Percentiles rank a stretch among this genome's conserved stretches.
phyloP scores from a whole-genome alignment of 2,888 invertebrate genomes.

The Trichopoda pennipes region DNA sequence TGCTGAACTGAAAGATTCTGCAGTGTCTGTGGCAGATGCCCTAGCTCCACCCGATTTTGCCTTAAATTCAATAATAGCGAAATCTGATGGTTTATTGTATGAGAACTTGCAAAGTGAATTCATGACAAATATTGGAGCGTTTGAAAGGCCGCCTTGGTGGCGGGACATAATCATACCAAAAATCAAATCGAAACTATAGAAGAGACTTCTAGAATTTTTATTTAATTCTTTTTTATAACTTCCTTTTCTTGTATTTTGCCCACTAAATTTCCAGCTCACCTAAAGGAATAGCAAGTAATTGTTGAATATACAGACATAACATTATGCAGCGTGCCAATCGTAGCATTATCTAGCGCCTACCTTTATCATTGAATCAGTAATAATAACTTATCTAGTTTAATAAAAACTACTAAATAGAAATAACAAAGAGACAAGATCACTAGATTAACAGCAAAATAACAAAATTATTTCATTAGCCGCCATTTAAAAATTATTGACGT shows the following conservation, averaged over 20 bases:
- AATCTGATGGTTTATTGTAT: slow-evolving; percentile 87
- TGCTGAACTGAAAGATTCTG: slow-evolving; percentile 86
- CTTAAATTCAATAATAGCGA: slow-evolving; percentile 92
- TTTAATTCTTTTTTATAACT: not conserved
- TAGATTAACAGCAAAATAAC: too few relatives aligned
- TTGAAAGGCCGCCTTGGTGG: slow-evolving; percentile 90
- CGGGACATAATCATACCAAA: slow-evolving; percentile 82
- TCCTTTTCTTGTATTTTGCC: not conserved
- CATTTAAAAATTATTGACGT: too few relatives aligned
- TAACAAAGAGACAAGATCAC: too few relatives aligned
- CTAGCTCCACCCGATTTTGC: slow-evolving; percentile 95
- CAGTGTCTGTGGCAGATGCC: slow-evolving; percentile 90
- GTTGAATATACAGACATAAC: too few relatives aligned
- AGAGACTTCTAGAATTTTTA: slow-evolving; percentile 9
- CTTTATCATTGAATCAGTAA: too few relatives aligned
- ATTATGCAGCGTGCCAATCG: too few relatives aligned
- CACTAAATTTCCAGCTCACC: too few relatives aligned
- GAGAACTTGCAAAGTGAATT: slow-evolving; percentile 88
- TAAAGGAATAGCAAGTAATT: too few relatives aligned
- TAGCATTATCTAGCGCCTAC: too few relatives aligned
- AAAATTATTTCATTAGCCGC: too few relatives aligned
- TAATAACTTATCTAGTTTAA: too few relatives aligned
- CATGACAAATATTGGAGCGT: slow-evolving; percentile 86
- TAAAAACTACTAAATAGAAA: too few relatives aligned
- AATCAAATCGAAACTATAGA: slow-evolving; percentile 77